Evolutionary conservation across 2,888 invertebrate genomes (phyloP), one percentile per base, ranked within the genome.

Genomic region (Ornithoptera priamus): DNA sequence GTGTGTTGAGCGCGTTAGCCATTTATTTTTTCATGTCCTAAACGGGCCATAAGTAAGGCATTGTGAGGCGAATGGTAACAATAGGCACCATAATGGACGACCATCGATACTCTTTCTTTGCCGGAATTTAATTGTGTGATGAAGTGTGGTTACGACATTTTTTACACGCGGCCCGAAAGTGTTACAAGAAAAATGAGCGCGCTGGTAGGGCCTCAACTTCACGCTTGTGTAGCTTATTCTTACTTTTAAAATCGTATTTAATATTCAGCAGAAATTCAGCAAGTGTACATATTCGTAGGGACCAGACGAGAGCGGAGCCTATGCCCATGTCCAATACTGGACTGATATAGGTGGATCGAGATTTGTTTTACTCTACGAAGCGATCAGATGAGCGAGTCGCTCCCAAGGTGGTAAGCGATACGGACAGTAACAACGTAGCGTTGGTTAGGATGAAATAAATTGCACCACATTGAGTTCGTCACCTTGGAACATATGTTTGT

Each of bases 91-190:
- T 92, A 88, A 92, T 92, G 89, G 87, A 76, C 83, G 82, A 83
- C 85, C 88, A 88, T 87, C 89, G 91, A 92, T 91, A 91, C 89
- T 87, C 87, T 91, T 92, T 92, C 90, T 90, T 89, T 87, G 85
- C 80, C 79, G 82, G 88, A 84, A 82, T 91, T 92, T 92, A 92
- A 92, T 92, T 90, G 92, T 91, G 88, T 89, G 91, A 92, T 91
- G 92, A 90, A 90, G 86, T 91, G 90, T 85, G 90, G 90, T 90
- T 89, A 89, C 89, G 87, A 86, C 85, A 88, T 81, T 83, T 86
- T 85, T 83, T 86, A 81, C 81, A 82, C 80, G 76, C 57, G 62
- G 58, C 73, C 78, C 74, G 78, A 81, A 81, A 77, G 76, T 78
- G 78, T 78, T 77, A 76, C 77, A 76, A 76, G 74, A 75, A 75